Conservation (phyloP, 2,797 vertebrate genomes). For the Rhinophrynus dorsalis region DNA sequence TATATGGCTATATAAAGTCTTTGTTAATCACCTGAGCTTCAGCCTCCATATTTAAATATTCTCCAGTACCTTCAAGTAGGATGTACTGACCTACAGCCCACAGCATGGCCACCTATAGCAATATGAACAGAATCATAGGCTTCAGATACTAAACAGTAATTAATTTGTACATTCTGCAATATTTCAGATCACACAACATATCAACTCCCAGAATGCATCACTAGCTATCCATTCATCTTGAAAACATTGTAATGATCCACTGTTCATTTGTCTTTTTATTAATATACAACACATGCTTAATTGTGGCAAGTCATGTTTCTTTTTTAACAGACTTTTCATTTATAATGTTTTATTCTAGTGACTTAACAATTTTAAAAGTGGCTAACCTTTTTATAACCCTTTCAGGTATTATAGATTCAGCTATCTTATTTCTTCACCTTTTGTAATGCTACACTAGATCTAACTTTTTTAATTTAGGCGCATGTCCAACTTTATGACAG, state of each 20-base stretch:
- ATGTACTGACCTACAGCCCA: too few species aligned
- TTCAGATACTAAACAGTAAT: too few species aligned
- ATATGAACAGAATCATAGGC: too few species aligned
- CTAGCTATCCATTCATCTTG: neutral
- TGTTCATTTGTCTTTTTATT: neutral
- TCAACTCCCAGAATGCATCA: neutral
- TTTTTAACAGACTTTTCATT: neutral
- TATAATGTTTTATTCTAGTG: neutral
- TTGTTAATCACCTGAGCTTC: too few species aligned
- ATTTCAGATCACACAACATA: too few species aligned
- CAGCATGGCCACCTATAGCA: too few species aligned
- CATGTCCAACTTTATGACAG: conserved; percentile 9
- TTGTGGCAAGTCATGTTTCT: neutral
- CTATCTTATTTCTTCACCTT: conserved; percentile 1
- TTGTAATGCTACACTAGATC: neutral
- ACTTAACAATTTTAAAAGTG: neutral
- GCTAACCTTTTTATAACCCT: conserved; percentile 4
- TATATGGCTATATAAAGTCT: too few species aligned
- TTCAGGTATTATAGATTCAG: conserved; percentile 8
- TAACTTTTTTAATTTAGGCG: conserved; percentile 6
- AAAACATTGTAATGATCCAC: neutral
- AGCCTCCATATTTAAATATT: too few species aligned
- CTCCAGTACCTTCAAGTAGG: too few species aligned
- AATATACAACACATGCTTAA: neutral
- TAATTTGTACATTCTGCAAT: too few species aligned